phyloP scores from a whole-genome alignment of 2,113 vertebrate species.

The Tachysurus fulvidraco region DNA sequence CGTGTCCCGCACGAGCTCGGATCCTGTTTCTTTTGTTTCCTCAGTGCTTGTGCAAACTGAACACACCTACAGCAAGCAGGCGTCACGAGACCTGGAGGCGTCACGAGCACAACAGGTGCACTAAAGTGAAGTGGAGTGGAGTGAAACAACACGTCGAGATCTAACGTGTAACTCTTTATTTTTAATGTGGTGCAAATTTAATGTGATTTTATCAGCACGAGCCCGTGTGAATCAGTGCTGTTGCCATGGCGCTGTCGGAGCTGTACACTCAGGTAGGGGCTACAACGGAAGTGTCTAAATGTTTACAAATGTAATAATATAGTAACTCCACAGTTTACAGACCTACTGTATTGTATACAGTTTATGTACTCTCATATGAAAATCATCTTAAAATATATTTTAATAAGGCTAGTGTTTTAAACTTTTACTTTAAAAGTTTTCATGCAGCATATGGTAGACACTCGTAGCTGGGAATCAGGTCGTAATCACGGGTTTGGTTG shows the following conservation, averaged over 20 bases:
- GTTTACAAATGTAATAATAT: background rate
- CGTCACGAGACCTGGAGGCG: slow-evolving; percentile 69
- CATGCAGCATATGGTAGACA: slow-evolving; percentile 43
- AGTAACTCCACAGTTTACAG: background rate
- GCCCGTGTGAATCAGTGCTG: slow-evolving; percentile 22
- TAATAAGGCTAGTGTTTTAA: background rate
- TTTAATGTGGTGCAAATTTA: background rate
- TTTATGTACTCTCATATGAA: no score
- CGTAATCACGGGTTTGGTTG: background rate
- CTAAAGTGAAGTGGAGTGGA: background rate
- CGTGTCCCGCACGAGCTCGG: slow-evolving; percentile 18
- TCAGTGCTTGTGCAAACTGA: slow-evolving; percentile 66
- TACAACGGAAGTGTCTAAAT: slow-evolving; percentile 2
- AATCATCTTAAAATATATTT: background rate
- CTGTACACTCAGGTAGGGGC: slow-evolving; percentile 87
- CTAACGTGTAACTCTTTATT: background rate
- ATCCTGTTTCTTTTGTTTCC: slow-evolving; percentile 69
- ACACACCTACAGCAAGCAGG: slow-evolving; percentile 62
- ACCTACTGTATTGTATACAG: background rate
- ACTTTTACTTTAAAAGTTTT: background rate
- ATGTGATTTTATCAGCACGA: background rate
- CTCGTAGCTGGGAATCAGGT: background rate
- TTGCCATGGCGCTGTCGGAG: slow-evolving; percentile 82
- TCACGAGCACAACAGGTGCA: slow-evolving; percentile 58
- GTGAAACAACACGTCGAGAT: background rate